Evolutionary conservation across 2,113 vertebrate genomes (phyloP).

Genomic region (Gracilinanus agilis): DNA sequence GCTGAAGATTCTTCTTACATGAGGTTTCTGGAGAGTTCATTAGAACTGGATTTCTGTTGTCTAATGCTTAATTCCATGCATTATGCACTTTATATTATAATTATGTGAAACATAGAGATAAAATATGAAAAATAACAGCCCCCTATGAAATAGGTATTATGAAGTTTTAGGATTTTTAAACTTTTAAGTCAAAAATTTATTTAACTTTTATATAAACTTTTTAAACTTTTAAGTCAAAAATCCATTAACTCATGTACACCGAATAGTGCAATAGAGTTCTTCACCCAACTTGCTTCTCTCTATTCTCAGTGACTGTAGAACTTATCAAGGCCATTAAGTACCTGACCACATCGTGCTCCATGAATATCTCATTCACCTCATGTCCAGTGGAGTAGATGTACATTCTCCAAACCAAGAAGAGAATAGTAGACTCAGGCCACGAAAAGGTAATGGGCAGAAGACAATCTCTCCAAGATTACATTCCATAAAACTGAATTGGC

Average conservation of each 20-base stretch:
- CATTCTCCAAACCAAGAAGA: conserved; percentile 46
- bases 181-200: neutral
- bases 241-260: conserved; percentile 10
- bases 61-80: conserved; percentile 6
- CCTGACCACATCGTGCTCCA: conserved; percentile 29
- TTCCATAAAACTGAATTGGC: conserved; percentile 85
- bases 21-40: conserved; percentile 5
- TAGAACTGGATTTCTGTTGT: conserved; percentile 1
- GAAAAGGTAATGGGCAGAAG: conserved; percentile 81
- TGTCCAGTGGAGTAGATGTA: conserved; percentile 44
- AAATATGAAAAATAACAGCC: conserved; percentile 43
- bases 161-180: neutral
- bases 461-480: conserved; percentile 83
- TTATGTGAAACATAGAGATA: neutral
- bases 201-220: conserved; percentile 1
- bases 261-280: neutral
- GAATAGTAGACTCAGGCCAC: conserved; percentile 68
- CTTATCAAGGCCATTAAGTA: conserved; percentile 44
- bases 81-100: neutral
- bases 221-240: neutral
- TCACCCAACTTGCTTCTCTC: neutral
- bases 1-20: conserved; percentile 15
- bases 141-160: neutral
- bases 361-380: conserved; percentile 49
- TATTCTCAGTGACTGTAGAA: neutral